Evolutionary conservation across 2,888 invertebrate genomes (phyloP).

Genomic region (Pogonocherus hispidulus): DNA sequence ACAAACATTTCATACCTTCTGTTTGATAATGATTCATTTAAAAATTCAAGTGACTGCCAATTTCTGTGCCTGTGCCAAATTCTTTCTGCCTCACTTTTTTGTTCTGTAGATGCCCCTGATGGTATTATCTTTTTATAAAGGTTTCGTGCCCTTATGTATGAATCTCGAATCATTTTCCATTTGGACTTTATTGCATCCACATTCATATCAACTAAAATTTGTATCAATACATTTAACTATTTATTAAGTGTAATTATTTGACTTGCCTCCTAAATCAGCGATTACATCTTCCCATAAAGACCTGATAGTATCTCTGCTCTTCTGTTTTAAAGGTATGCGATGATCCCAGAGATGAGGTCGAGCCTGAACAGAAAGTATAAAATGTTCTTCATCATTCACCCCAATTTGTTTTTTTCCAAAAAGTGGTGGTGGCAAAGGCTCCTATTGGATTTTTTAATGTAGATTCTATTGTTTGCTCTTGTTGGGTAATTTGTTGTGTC

Average conservation of each 20-base stretch:
- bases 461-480: too few species aligned
- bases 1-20: too few species aligned
- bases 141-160: slow-evolving; percentile 23
- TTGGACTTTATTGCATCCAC: slow-evolving; percentile 20
- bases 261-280: neutral
- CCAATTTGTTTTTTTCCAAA: neutral
- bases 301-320: neutral
- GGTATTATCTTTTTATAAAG: slow-evolving; percentile 32
- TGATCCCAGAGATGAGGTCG: neutral
- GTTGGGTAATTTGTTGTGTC: too few species aligned
- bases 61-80: slow-evolving; percentile 19
- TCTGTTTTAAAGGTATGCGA: slow-evolving; percentile 1
- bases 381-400: neutral
- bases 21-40: slow-evolving; percentile 17
- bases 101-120: slow-evolving; percentile 32
- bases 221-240: slow-evolving; percentile 6
- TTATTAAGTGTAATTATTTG: neutral
- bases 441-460: too few species aligned
- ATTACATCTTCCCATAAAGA: neutral
- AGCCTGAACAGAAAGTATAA: neutral
- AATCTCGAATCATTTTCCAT: slow-evolving; percentile 33
- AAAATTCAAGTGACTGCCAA: slow-evolving; percentile 30
- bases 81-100: slow-evolving; percentile 27
- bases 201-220: slow-evolving; percentile 23
- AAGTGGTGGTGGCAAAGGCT: too few species aligned